Conservation (phyloP, 2,888 invertebrate genomes). For the Bembecia ichneumoniformis region DNA sequence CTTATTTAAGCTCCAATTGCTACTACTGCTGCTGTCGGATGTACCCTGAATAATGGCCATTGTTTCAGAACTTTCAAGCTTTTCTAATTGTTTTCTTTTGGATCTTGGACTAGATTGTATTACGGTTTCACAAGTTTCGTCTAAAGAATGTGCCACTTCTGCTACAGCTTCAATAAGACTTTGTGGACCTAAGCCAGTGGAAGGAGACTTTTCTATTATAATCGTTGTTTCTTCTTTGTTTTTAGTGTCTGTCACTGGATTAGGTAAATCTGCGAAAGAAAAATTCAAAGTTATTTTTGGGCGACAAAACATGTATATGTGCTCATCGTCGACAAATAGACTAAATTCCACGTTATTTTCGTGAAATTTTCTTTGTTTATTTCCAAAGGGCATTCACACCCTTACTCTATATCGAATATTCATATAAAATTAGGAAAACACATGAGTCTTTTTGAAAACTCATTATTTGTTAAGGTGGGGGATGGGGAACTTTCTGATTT, state of each 20-base stretch:
- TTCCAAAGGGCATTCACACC: no score
- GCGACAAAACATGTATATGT: not conserved
- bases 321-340: not conserved
- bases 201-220: slow-evolving; percentile 26
- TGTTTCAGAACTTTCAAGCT: slow-evolving; percentile 60
- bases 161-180: slow-evolving; percentile 76
- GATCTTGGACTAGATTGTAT: slow-evolving; percentile 75
- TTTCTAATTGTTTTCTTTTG: slow-evolving; percentile 63
- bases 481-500: no score
- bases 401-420: no score
- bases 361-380: no score
- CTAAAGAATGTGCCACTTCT: slow-evolving; percentile 76
- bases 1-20: slow-evolving; percentile 68
- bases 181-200: slow-evolving; percentile 44
- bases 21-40: slow-evolving; percentile 67
- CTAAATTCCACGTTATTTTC: no score
- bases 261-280: slow-evolving; percentile 11
- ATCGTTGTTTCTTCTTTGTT: slow-evolving; percentile 23
- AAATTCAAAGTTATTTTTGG: not conserved
- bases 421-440: no score
- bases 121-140: slow-evolving; percentile 78
- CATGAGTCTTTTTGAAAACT: no score
- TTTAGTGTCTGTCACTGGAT: slow-evolving; percentile 26
- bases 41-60: slow-evolving; percentile 61
- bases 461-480: no score